A percentile compares a stretch with the other conserved stretches of the same genome.
Conservation (phyloP, 2,888 invertebrate species). For the Agonopterix alstromeriana region DNA sequence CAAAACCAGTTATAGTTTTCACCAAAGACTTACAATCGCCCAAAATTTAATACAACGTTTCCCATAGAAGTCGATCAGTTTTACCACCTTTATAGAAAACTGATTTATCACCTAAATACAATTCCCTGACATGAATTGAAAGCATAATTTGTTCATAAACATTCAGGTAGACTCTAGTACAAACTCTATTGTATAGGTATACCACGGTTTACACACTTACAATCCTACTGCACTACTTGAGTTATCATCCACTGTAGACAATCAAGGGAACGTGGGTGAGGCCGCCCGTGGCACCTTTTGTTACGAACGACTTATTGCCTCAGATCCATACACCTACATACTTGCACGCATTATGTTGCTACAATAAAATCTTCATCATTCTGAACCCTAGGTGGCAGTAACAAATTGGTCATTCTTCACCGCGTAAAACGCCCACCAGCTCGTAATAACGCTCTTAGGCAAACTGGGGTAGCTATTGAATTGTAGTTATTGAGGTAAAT, state of each 20-base stretch:
- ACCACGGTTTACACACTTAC: conserved; percentile 15
- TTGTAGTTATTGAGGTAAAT: neutral
- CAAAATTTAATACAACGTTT: too few species aligned
- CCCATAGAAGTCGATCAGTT: too few species aligned
- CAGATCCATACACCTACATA: conserved; percentile 42
- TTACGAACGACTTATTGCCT: conserved; percentile 50
- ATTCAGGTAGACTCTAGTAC: neutral
- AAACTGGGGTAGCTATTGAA: neutral
- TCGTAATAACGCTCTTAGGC: conserved; percentile 9
- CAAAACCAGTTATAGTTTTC: too few species aligned
- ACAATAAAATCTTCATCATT: conserved; percentile 65
- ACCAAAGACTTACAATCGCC: too few species aligned
- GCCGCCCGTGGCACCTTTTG: conserved; percentile 42
- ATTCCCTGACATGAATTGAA: too few species aligned
- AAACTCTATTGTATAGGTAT: neutral
- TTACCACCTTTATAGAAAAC: too few species aligned
- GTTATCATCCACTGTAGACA: conserved; percentile 39
- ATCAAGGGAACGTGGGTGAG: conserved; percentile 46
- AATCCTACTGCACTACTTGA: conserved; percentile 25
- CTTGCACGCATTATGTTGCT: conserved; percentile 33
- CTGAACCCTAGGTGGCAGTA: conserved; percentile 41
- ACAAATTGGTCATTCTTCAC: conserved; percentile 65
- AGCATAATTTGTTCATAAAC: too few species aligned
- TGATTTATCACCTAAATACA: too few species aligned
- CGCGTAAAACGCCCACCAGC: conserved; percentile 44